Evolutionary conservation across 2,113 vertebrate species (phyloP).

Genomic region (Daubentonia madagascariensis): DNA sequence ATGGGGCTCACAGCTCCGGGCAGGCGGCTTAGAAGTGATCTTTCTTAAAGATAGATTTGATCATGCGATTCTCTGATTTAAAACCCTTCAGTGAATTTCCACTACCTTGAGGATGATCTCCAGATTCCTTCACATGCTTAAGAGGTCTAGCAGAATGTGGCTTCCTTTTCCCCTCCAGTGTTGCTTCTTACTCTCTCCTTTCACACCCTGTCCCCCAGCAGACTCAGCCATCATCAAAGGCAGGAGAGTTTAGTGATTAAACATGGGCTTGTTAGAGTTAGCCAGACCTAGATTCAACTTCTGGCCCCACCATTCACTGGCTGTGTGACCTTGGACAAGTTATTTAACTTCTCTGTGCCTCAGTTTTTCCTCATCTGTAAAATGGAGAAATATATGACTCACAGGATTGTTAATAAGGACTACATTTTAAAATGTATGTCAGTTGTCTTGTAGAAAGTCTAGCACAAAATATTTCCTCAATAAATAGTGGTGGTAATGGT

Average conservation of each 20-base stretch:
- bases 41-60: not conserved
- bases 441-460: not conserved
- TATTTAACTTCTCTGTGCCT: not conserved
- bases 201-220: not conserved
- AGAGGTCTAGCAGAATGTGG: not conserved
- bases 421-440: not conserved
- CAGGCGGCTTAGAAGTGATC: not conserved
- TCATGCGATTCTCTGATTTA: not conserved
- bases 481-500: not conserved
- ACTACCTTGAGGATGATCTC: not conserved
- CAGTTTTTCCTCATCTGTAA: not conserved
- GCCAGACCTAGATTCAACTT: not conserved
- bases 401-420: not conserved
- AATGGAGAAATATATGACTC: not conserved
- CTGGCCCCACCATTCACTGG: not conserved
- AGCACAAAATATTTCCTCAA: not conserved
- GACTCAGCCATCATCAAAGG: not conserved
- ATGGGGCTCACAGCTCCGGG: no score
- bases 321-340: not conserved
- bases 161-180: not conserved
- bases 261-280: not conserved
- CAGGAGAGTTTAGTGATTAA: not conserved
- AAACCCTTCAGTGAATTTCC: not conserved
- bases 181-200: not conserved
- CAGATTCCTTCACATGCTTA: not conserved